Conservation (phyloP, 92 coral and sea anemone genomes). For the Paramuricea clavata region DNA sequence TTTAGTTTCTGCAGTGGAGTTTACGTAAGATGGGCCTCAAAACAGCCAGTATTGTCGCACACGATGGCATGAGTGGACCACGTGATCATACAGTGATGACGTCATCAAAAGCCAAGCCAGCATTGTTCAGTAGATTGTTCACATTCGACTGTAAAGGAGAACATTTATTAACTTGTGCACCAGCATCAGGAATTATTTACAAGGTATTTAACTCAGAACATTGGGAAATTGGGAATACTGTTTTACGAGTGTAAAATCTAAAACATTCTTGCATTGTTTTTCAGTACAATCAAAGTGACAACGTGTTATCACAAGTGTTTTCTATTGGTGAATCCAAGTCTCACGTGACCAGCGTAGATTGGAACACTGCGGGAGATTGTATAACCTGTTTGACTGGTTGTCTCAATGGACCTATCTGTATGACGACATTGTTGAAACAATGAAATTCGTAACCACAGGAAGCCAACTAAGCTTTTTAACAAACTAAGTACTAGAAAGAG, state of each 20-base stretch:
- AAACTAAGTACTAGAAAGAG: background rate
- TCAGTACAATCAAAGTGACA: slow-evolving; percentile 73
- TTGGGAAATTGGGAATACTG: background rate
- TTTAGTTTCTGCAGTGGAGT: slow-evolving; percentile 94
- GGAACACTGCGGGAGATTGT: slow-evolving; percentile 87
- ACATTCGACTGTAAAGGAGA: slow-evolving; percentile 97
- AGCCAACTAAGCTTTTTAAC: background rate
- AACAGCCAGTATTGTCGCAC: slow-evolving; percentile 84
- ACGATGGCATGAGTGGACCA: slow-evolving; percentile 77
- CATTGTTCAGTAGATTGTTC: slow-evolving; percentile 85
- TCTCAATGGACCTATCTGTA: slow-evolving; percentile 82
- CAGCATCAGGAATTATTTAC: slow-evolving; percentile 84
- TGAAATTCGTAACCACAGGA: slow-evolving; percentile 3
- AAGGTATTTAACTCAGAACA: too few species aligned
- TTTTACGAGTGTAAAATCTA: too few species aligned
- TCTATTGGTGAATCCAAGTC: slow-evolving; percentile 83
- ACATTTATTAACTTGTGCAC: slow-evolving; percentile 87
- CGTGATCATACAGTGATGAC: slow-evolving; percentile 46
- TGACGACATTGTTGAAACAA: slow-evolving; percentile 86
- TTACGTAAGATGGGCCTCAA: slow-evolving; percentile 92
- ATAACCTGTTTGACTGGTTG: slow-evolving; percentile 95
- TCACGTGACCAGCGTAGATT: slow-evolving; percentile 94
- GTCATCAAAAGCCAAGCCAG: slow-evolving; percentile 68
- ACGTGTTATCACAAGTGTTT: slow-evolving; percentile 73
- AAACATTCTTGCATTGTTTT: too few species aligned